Base-by-base conservation (phyloP, 2,888 invertebrate genomes). In the Tuta absoluta region DNA sequence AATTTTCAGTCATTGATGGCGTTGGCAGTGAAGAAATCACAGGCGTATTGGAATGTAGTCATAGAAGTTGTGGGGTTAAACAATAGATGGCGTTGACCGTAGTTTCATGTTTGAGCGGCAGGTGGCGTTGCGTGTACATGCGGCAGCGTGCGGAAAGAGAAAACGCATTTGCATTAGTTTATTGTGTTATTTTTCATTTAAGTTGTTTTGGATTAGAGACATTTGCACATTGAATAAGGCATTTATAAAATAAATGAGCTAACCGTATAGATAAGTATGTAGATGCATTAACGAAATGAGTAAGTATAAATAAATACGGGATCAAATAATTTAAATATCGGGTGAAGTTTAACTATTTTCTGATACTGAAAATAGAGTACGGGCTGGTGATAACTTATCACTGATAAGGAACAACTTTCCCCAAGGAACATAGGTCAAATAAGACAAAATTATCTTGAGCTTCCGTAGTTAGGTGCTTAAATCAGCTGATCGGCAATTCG, bases 71-170 rank as follows among this genome's bases (percentile, higher is more conserved):
- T 73, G 73, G 66, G 58, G 63, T 38, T 63, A 49, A 63, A 7
- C 64, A 67, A 63, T 60, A 75, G 70, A 71, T 72, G 75, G 70
- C 71, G 76, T 71, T 68, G 70, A 53, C 53, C 65, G 65, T 67
- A 66, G 71, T 70, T 67, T 63, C 59, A 57, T 33, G 45, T 24
- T 33, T 45, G 37, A 51, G 23, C 60, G 63, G 24, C 33, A 69
- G 71, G 65, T 73, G 74, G 71, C 73, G 73, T 71, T 65, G 69
- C 58, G 49, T 38, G 67, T 70, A 72, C 76, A 77, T 78, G 77
- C 78, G 79, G 63, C 67, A 8, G 70, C 66, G 76, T 75, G 78
- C 70, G 77, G 75, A 23, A 62, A 62, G 23, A 38, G 58, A 51
- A 38, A 59, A 59, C 33, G 48, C 59, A 37, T 21, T 24, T 14